Evolutionary conservation across 2,888 invertebrate species (phyloP).

Genomic region (Andrena hattorfiana): DNA sequence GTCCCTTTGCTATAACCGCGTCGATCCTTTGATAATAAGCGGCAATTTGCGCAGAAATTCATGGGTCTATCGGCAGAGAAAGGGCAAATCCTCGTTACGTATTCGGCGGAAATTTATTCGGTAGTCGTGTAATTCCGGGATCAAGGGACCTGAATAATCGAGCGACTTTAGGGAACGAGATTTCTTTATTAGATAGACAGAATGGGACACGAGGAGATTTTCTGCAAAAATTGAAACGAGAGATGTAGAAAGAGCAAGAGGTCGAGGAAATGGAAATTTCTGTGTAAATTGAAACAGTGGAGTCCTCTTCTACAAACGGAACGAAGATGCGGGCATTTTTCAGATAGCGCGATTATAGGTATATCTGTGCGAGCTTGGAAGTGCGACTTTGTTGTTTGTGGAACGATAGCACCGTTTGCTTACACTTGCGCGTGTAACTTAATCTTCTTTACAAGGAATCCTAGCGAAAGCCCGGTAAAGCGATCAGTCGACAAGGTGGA

Average conservation of each 20-base stretch:
- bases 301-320: not conserved
- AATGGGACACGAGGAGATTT: not conserved
- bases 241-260: not conserved
- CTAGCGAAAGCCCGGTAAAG: not conserved
- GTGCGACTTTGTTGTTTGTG: no score
- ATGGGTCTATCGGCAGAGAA: slow-evolving; percentile 21
- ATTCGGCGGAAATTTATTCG: slow-evolving; percentile 43
- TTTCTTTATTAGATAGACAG: slow-evolving; percentile 29
- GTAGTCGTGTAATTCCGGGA: slow-evolving; percentile 28
- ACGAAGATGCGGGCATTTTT: no score
- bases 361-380: no score
- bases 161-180: slow-evolving; percentile 5
- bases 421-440: no score
- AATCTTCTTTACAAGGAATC: not conserved
- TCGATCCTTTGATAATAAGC: slow-evolving; percentile 29
- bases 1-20: not conserved
- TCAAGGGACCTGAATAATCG: slow-evolving; percentile 37
- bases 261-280: not conserved
- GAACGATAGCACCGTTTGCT: no score
- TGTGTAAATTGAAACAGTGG: not conserved
- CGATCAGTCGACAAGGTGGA: not conserved
- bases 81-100: slow-evolving; percentile 42
- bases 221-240: slow-evolving; percentile 24
- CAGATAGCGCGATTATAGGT: no score
- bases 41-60: slow-evolving; percentile 41